A percentile compares a stretch with the other conserved stretches of the same genome.
Evolutionary conservation across 2,888 invertebrate genomes (phyloP).

Genomic region (Tolmerus cingulatus): DNA sequence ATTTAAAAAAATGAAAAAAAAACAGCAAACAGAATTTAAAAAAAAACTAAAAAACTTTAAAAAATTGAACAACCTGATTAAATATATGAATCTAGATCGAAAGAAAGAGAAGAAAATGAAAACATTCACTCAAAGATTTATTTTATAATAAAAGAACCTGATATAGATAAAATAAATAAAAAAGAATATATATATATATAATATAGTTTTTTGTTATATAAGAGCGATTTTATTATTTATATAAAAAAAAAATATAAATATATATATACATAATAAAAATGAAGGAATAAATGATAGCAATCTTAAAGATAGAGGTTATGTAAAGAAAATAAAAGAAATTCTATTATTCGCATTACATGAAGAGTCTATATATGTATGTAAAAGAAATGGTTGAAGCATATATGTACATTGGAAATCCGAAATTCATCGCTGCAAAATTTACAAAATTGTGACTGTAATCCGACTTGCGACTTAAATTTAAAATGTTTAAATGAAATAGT

Average conservation of each 20-base stretch:
- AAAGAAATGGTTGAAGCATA: not conserved
- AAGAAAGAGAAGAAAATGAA: not conserved
- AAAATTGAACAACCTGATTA: not conserved
- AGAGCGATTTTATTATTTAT: constrained; percentile 37
- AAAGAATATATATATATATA: not conserved
- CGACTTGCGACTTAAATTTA: no score
- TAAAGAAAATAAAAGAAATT: not conserved
- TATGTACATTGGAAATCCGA: constrained; percentile 19
- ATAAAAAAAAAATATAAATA: not conserved
- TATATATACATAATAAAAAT: not conserved
- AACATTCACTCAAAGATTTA: constrained; percentile 37
- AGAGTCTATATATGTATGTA: not conserved
- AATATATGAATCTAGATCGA: not conserved
- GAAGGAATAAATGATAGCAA: not conserved
- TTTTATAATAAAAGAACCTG: constrained; percentile 26
- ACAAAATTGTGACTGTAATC: no score
- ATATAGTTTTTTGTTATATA: constrained; percentile 20
- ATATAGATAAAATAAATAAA: constrained; percentile 15
- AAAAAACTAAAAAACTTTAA: constrained; percentile 41
- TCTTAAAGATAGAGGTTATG: constrained; percentile 7
- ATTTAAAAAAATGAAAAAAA: constrained; percentile 2
- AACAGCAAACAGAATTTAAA: constrained; percentile 50
- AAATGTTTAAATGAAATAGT: no score
- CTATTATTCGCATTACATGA: not conserved
- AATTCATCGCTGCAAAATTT: no score